Conservation (phyloP, 64 coral and sea anemone genomes). For the Actinia tenebrosa region DNA sequence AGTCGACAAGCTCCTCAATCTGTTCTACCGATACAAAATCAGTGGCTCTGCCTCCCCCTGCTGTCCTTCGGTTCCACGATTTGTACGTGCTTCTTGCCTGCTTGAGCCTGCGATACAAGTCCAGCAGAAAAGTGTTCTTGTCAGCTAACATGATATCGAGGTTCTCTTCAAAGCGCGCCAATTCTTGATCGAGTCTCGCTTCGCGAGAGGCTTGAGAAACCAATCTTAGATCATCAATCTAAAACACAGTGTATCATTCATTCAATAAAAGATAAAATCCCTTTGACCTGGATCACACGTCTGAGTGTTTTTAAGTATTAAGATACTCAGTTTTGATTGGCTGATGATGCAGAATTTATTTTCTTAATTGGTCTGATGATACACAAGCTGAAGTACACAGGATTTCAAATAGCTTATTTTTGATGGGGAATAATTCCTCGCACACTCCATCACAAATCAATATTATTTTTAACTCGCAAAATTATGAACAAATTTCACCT, state of each 20-base stretch:
- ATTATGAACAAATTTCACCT: too few species aligned
- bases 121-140: constrained; percentile 58
- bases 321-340: too few species aligned
- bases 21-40: constrained; percentile 58
- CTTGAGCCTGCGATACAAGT: constrained; percentile 64
- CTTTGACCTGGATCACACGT: too few species aligned
- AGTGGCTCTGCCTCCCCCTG: constrained; percentile 21
- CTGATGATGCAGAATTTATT: too few species aligned
- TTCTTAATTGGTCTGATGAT: too few species aligned
- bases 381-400: too few species aligned
- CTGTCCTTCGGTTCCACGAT: constrained; percentile 47
- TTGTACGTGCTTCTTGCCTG: constrained; percentile 52
- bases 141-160: constrained; percentile 68
- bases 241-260: background rate
- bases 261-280: background rate
- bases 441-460: too few species aligned
- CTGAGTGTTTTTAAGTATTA: too few species aligned
- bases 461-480: too few species aligned
- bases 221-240: constrained; percentile 56
- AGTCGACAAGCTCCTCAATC: constrained; percentile 62
- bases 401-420: too few species aligned
- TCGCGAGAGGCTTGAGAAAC: constrained; percentile 68
- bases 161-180: constrained; percentile 51
- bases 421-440: too few species aligned
- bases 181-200: constrained; percentile 60